Conservation (phyloP, 2,113 vertebrate species). For the Myanophis thanlyinensis region DNA sequence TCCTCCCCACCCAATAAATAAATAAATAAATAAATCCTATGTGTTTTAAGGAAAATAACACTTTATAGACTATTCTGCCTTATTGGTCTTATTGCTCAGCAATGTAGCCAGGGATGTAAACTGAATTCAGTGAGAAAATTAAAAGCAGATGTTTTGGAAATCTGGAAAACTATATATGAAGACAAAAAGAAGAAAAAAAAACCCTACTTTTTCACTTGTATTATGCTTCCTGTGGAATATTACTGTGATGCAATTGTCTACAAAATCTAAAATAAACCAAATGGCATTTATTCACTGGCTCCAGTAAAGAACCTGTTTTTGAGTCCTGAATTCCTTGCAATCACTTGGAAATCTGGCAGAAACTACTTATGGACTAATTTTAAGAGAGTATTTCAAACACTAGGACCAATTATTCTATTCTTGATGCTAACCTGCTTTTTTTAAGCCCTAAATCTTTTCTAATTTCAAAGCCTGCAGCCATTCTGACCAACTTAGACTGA, state of each 20-base stretch:
- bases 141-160: constrained; percentile 1
- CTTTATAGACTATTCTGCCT: background rate
- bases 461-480: background rate
- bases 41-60: background rate
- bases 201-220: background rate
- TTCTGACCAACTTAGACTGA: background rate
- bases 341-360: background rate
- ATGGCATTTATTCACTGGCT: background rate
- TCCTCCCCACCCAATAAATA: background rate
- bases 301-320: background rate
- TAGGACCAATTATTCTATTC: background rate
- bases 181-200: background rate
- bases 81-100: background rate
- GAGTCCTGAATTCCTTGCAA: background rate
- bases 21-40: background rate
- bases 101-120: constrained; percentile 2
- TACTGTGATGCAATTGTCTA: background rate
- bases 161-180: background rate
- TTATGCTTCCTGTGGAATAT: background rate
- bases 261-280: background rate
- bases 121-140: constrained; percentile 10
- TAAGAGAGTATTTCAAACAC: background rate
- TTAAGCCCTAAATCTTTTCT: background rate
- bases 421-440: background rate
- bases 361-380: background rate